Percentiles rank a stretch among this genome's conserved stretches.
Evolutionary conservation across 2,113 vertebrate genomes (phyloP).

Genomic region (Eidolon helvum): DNA sequence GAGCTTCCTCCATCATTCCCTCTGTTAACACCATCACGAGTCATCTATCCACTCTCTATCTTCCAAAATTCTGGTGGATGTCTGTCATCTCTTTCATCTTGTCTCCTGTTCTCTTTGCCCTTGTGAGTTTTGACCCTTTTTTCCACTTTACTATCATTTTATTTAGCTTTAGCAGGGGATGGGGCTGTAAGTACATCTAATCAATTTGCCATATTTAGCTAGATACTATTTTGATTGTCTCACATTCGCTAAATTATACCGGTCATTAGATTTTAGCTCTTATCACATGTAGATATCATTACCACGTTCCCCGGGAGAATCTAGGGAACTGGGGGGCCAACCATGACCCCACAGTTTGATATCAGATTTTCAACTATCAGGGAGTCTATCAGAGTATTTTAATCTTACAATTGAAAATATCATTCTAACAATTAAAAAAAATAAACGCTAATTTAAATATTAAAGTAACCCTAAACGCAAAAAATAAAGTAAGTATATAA

Average conservation of each 20-base stretch:
- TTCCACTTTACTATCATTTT: background rate
- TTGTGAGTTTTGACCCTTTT: background rate
- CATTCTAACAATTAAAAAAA: background rate
- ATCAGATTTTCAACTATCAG: constrained; percentile 7
- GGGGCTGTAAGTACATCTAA: background rate
- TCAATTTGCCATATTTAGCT: background rate
- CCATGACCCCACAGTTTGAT: background rate
- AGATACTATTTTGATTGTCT: background rate
- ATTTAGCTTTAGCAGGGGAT: background rate
- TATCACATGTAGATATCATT: background rate
- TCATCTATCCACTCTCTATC: background rate
- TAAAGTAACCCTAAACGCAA: background rate
- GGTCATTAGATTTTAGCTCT: background rate
- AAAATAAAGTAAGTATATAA: background rate
- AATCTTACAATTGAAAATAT: background rate
- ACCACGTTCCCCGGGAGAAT: background rate
- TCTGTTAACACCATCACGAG: background rate
- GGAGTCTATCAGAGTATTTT: background rate
- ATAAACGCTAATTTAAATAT: background rate
- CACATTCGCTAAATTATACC: background rate
- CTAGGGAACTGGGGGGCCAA: background rate
- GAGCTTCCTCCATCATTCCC: background rate
- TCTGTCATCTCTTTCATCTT: background rate
- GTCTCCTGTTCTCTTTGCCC: background rate
- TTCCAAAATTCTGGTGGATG: background rate